Evolutionary conservation across 2,113 vertebrate genomes (phyloP).

Genomic region (Chloroceryle aenea): DNA sequence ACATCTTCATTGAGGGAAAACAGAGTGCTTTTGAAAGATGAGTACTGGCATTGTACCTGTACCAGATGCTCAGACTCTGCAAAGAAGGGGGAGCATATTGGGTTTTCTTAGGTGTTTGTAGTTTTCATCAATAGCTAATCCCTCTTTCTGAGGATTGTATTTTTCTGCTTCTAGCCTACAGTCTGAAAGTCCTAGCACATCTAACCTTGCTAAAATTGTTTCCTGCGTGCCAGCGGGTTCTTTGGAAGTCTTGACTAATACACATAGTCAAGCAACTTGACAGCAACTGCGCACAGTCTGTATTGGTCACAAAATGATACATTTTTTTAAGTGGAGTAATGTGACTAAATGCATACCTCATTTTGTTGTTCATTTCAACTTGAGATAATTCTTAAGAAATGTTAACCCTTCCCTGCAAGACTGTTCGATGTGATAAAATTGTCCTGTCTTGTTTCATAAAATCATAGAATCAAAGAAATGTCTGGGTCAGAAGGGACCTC

Average conservation of each 20-base stretch:
- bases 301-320: neutral
- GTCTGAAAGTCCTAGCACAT: neutral
- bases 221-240: neutral
- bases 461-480: no score
- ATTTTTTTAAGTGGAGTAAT: neutral
- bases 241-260: accelerated
- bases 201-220: neutral
- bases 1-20: neutral
- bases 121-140: neutral
- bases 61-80: neutral
- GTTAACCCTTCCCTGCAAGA: neutral
- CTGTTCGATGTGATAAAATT: neutral
- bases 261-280: accelerated
- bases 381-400: neutral
- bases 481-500: no score
- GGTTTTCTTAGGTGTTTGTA: accelerated
- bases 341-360: neutral
- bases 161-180: neutral
- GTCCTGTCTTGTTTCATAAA: neutral
- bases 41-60: neutral
- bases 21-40: neutral
- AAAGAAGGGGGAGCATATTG: neutral
- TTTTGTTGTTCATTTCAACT: neutral
- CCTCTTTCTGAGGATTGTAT: neutral
- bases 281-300: neutral